Base-by-base conservation (phyloP, 2,888 invertebrate species). In the Folsomia candida region DNA sequence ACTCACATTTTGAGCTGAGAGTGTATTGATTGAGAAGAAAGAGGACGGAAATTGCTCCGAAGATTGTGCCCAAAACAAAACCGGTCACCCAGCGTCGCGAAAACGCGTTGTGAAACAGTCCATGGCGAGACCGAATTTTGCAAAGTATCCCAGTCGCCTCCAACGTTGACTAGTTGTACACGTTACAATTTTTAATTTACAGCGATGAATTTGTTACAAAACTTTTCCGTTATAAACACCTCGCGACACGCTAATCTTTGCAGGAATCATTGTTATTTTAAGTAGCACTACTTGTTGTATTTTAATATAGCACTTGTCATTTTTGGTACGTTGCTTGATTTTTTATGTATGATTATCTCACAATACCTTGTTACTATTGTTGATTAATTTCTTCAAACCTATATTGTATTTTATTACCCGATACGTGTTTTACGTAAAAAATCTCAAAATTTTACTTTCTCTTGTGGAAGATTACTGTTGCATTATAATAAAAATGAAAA, bases 11-110 rank as follows among this genome's bases (percentile, higher is more conserved):
- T 14, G 70, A 54, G 59, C 65, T 57, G 61, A 70, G 60, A 27
- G 72, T 65, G 27, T 76, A 76, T 47, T 74, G 74, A 51, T 71
- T 74, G 51, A 78, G 74, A n/a, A 80, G 66, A 62, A 76, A 76
- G 57, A 80, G 68, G 51, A 77, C 76, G 29, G 72, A 70, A 6
- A 78, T 57, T 28, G 76, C 78, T 20, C 80, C 80, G 60, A 79
- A 78, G 66, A 79, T 69, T 60, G 74, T 70, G 70, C 80, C 80
- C 14, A 77, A 58, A n/a, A 78, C 60, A 62, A 80, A 80, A 2
- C 79, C 80, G 9, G 75, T 73, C 77, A 80, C 70, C 80, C 80
- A 80, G 65, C 80, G 79, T 80, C 80, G 66, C 77, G 80, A 80
- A 80, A 64, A 29, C 37, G 79, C 75, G 26, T 71, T 73, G 20